phyloP scores from a whole-genome alignment of 1,140 invertebrate genomes.

The Drosophila lacteicornis region DNA sequence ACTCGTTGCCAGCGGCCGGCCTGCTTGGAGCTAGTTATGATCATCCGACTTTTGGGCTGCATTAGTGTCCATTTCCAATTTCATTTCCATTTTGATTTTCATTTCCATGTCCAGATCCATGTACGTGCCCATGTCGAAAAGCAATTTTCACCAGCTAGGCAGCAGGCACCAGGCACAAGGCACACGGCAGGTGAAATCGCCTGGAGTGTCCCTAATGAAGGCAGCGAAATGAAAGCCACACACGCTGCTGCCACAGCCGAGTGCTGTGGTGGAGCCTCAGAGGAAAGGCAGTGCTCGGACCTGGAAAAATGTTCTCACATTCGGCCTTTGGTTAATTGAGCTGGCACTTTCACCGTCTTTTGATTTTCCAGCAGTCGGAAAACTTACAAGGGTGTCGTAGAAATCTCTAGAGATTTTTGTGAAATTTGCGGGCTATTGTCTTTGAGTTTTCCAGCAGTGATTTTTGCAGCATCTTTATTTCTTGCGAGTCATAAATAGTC shows the following conservation, averaged over 20 bases:
- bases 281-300: not conserved
- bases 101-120: conserved; percentile 13
- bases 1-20: conserved; percentile 21
- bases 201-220: conserved; percentile 65
- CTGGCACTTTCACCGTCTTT: conserved; percentile 63
- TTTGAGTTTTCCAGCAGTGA: not conserved
- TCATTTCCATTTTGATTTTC: conserved; percentile 5
- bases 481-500: not conserved
- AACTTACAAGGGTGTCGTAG: conserved; percentile 6
- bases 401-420: conserved; percentile 7
- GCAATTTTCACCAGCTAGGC: conserved; percentile 13
- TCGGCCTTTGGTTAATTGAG: conserved; percentile 52
- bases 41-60: conserved; percentile 33
- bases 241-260: conserved; percentile 38
- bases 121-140: conserved; percentile 16
- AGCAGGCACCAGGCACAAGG: conserved; percentile 6
- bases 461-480: not conserved
- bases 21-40: conserved; percentile 50
- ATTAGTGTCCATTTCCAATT: conserved; percentile 25
- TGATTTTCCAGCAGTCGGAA: conserved; percentile 18
- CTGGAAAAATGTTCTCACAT: conserved; percentile 63
- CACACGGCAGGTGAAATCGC: conserved; percentile 59
- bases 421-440: conserved; percentile 9
- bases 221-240: conserved; percentile 71
- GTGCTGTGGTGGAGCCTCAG: conserved; percentile 6